A percentile compares a stretch with the other conserved stretches of the same genome.
These are phyloP conservation scores for Penaeus monodon DNA, from an alignment of 2,888 invertebrate genomes.

Conservation along the genomic window DNA sequence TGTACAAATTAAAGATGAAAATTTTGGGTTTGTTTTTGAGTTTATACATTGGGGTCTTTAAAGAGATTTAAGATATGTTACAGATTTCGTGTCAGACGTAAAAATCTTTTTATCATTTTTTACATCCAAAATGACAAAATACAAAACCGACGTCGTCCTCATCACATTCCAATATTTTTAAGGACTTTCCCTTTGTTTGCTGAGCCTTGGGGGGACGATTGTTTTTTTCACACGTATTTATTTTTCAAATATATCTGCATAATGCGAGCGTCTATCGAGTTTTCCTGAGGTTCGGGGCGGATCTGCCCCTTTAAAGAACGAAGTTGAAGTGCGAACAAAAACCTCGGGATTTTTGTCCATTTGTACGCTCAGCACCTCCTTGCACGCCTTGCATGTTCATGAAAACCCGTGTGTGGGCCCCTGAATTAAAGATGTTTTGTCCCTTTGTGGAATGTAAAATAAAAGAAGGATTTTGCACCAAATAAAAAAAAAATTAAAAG, in stretches of 20 bases:
- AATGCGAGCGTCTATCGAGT: slow-evolving; percentile 8
- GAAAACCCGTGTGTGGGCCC: too few species aligned
- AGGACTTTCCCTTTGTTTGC: too few species aligned
- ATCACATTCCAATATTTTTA: neutral
- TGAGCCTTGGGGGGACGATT: slow-evolving; percentile 17
- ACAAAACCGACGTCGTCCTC: neutral
- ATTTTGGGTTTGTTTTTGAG: slow-evolving; percentile 19
- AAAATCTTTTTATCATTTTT: neutral
- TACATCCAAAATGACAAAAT: slow-evolving; percentile 10
- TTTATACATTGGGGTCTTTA: slow-evolving; percentile 12
- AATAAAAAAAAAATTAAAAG: too few species aligned
- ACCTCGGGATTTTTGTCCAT: neutral
- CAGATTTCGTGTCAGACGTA: slow-evolving; percentile 25
- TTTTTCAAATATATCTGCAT: slow-evolving; percentile 22
- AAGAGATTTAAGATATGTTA: slow-evolving; percentile 18
- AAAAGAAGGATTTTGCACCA: too few species aligned
- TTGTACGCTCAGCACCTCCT: slow-evolving; percentile 20
- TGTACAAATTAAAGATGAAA: slow-evolving; percentile 26
- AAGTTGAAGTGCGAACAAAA: slow-evolving; percentile 30
- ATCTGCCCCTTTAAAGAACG: slow-evolving; percentile 8
- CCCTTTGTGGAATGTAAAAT: too few species aligned
- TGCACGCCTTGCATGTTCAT: too few species aligned
- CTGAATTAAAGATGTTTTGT: too few species aligned
- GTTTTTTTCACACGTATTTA: slow-evolving; percentile 28
- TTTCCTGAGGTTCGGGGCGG: slow-evolving; percentile 21